Percentiles rank a stretch among this genome's conserved stretches.
Evolutionary conservation across 2,888 invertebrate species (phyloP).

Genomic region (Trachelus iudaicus): DNA sequence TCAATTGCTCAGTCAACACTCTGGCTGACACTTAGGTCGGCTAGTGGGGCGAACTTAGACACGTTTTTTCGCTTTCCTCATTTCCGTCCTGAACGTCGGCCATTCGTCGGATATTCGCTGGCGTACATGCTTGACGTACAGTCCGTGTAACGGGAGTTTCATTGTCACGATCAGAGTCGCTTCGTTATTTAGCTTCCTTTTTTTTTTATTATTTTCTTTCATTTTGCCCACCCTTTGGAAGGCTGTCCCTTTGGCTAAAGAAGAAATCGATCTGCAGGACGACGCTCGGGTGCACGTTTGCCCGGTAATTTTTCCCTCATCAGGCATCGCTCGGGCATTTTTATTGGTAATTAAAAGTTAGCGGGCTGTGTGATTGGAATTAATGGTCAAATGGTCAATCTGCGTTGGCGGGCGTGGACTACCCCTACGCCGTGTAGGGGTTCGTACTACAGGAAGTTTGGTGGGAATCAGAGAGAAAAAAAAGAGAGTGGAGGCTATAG

Average conservation of each 20-base stretch:
- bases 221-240: not conserved
- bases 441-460: not conserved
- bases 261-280: constrained; percentile 28
- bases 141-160: not conserved
- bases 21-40: constrained; percentile 36
- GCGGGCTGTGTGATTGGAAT: constrained; percentile 61
- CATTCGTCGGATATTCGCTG: not conserved
- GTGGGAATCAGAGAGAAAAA: not conserved
- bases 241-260: not conserved
- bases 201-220: not conserved
- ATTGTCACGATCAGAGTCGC: not conserved
- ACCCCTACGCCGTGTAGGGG: not conserved
- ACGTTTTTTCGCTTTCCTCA: constrained; percentile 61
- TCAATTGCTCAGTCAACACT: constrained; percentile 54
- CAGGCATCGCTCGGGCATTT: constrained; percentile 53
- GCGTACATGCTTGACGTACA: not conserved
- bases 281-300: constrained; percentile 28
- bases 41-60: constrained; percentile 38
- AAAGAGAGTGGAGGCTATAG: not conserved
- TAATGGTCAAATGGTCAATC: constrained; percentile 61
- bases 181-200: not conserved
- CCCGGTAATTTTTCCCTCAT: constrained; percentile 52
- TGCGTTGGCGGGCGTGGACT: constrained; percentile 3
- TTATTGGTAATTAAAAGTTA: constrained; percentile 65
- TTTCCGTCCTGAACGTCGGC: constrained; percentile 44